A percentile compares a stretch with the other conserved stretches of the same genome.
phyloP scores from a whole-genome alignment of 2,797 vertebrate species.

The Pogoniulus pusillus region DNA sequence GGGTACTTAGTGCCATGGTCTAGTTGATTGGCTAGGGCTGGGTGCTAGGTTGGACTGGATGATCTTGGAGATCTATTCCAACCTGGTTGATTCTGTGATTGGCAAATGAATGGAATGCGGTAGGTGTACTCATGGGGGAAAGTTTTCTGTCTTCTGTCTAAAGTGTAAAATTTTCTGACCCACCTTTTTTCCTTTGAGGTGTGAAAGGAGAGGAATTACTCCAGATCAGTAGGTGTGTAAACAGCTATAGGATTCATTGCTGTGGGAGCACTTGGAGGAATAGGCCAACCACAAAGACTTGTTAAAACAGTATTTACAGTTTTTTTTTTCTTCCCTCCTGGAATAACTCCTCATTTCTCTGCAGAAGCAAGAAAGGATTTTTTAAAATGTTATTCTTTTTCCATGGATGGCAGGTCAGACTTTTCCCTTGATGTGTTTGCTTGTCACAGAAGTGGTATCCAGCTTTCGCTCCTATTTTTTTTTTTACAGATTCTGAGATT shows the following conservation, averaged over 20 bases:
- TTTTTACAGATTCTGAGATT: not conserved
- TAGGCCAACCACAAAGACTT: not conserved
- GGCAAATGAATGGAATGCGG: not conserved
- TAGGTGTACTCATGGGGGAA: not conserved
- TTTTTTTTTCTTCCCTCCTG: not conserved
- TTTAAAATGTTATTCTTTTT: not conserved
- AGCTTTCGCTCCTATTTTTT: not conserved
- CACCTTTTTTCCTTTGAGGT: not conserved
- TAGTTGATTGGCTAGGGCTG: too few relatives aligned
- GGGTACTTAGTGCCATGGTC: too few relatives aligned
- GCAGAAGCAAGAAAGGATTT: not conserved
- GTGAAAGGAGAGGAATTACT: not conserved
- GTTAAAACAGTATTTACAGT: constrained; percentile 23
- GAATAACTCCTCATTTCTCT: constrained; percentile 6
- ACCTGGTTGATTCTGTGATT: too few relatives aligned
- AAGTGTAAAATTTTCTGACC: constrained; percentile 3
- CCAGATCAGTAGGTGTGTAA: constrained; percentile 22
- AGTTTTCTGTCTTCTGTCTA: not conserved
- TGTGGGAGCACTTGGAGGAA: constrained; percentile 4
- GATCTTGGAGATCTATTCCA: too few relatives aligned
- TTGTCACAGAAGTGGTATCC: not conserved
- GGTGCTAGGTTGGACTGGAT: too few relatives aligned
- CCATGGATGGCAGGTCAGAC: not conserved
- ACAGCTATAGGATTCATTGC: not conserved
- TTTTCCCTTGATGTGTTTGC: constrained; percentile 23